Evolutionary conservation across 2,797 vertebrate species (phyloP).

Genomic region (Somateria mollissima): DNA sequence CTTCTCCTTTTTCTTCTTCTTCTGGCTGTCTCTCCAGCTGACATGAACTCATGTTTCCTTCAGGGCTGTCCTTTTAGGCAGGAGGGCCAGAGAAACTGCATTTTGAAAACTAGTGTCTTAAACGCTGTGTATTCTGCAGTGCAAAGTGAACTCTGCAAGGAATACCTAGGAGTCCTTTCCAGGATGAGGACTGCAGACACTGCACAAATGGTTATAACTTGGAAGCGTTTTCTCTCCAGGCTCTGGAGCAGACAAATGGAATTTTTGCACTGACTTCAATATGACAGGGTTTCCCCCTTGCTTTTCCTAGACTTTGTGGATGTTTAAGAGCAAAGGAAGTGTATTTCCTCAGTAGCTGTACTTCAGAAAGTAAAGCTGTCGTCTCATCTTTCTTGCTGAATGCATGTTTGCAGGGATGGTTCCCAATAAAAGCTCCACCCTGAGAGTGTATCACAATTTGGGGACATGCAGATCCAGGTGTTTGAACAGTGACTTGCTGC

Average conservation of each 20-base stretch:
- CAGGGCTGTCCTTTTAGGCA: neutral
- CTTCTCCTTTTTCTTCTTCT: neutral
- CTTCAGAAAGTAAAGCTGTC: neutral
- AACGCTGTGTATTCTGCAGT: slow-evolving; percentile 1
- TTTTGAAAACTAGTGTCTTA: neutral
- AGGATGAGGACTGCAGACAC: neutral
- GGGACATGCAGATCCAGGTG: neutral
- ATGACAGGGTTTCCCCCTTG: neutral
- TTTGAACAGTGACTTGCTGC: neutral
- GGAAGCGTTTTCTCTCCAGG: neutral
- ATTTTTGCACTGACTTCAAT: neutral
- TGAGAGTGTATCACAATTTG: neutral
- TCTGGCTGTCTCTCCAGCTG: slow-evolving; percentile 18
- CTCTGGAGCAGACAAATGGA: neutral
- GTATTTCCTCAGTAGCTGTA: neutral
- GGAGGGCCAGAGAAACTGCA: neutral
- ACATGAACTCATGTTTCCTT: neutral
- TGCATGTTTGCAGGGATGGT: neutral
- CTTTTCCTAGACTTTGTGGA: neutral
- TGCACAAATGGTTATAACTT: neutral
- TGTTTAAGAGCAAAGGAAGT: neutral
- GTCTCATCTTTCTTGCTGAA: neutral
- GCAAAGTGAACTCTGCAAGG: neutral
- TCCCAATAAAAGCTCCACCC: neutral
- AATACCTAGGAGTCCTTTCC: neutral